Evolutionary conservation across 2,888 invertebrate species (phyloP).

Genomic region (Leptinotarsa rubiginosa): DNA sequence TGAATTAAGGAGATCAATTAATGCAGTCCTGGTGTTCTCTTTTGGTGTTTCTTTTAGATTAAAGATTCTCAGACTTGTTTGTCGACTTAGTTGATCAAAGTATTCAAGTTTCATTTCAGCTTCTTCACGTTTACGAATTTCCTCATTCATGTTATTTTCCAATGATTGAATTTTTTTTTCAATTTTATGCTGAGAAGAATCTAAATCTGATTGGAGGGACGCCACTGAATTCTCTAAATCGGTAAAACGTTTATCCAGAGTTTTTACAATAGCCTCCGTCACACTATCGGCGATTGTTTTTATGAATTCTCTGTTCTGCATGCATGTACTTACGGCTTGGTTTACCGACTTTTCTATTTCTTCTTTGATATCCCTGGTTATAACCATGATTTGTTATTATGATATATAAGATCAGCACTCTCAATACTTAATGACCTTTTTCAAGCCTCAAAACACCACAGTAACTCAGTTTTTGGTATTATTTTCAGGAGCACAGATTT

Average conservation of each 20-base stretch:
- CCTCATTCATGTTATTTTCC: conserved; percentile 4
- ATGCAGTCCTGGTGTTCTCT: conserved; percentile 14
- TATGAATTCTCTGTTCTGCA: conserved; percentile 6
- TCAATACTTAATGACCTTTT: not conserved
- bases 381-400: conserved; percentile 12
- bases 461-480: not conserved
- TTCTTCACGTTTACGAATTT: not conserved
- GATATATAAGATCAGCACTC: not conserved
- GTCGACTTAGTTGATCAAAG: conserved; percentile 15
- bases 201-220: not conserved
- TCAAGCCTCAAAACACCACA: not conserved
- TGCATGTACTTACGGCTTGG: conserved; percentile 10
- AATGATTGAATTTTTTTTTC: conserved; percentile 2
- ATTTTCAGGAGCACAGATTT: not conserved
- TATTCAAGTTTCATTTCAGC: conserved; percentile 12
- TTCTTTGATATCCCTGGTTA: conserved; percentile 8
- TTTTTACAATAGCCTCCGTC: not conserved
- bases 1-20: conserved; percentile 6
- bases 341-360: conserved; percentile 7
- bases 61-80: conserved; percentile 9
- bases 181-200: conserved; percentile 6
- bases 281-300: conserved; percentile 1
- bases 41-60: conserved; percentile 10
- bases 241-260: not conserved
- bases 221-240: conserved; percentile 15